Conservation (phyloP, 2,888 invertebrate species). For the Nemoura dubitans region DNA sequence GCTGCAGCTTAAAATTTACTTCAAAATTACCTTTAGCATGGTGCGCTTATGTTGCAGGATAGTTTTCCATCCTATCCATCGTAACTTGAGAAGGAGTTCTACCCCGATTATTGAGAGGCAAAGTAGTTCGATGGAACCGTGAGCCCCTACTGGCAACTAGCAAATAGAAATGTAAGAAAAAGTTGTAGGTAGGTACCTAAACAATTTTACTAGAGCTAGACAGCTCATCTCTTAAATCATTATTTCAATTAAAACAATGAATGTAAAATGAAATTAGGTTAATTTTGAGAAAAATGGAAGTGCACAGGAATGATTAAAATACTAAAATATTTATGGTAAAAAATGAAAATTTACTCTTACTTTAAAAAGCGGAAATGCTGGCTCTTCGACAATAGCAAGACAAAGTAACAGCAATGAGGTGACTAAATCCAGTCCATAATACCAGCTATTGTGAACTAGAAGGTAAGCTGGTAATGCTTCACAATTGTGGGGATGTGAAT, state of each 20-base stretch:
- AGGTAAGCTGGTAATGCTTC: constrained; percentile 87
- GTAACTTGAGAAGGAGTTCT: constrained; percentile 79
- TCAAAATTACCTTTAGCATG: constrained; percentile 84
- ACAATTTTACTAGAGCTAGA: too few relatives aligned
- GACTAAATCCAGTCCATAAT: constrained; percentile 81
- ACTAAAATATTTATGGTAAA: too few relatives aligned
- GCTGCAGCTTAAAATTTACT: too few relatives aligned
- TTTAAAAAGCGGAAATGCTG: constrained; percentile 77
- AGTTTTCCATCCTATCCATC: constrained; percentile 88
- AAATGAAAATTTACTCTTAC: constrained; percentile 58
- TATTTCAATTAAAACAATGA: too few relatives aligned
- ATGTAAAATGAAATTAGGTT: too few relatives aligned
- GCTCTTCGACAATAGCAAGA: constrained; percentile 82
- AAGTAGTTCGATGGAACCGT: constrained; percentile 82
- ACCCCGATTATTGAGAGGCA: constrained; percentile 79
- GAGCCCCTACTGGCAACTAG: constrained; percentile 79
- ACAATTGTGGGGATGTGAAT: constrained; percentile 84
- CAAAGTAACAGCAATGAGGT: constrained; percentile 78
- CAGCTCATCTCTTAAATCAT: too few relatives aligned
- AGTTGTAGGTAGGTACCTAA: too few relatives aligned
- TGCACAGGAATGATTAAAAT: too few relatives aligned
- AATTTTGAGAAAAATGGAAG: too few relatives aligned
- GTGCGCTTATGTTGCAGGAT: constrained; percentile 86
- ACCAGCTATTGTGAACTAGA: constrained; percentile 87
- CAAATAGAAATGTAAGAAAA: constrained; percentile 51